Evolutionary conservation across 35 echinoderm and acorn worm species (phyloP), one percentile per base, ranked within the genome.

Genomic region (Acanthaster planci): DNA sequence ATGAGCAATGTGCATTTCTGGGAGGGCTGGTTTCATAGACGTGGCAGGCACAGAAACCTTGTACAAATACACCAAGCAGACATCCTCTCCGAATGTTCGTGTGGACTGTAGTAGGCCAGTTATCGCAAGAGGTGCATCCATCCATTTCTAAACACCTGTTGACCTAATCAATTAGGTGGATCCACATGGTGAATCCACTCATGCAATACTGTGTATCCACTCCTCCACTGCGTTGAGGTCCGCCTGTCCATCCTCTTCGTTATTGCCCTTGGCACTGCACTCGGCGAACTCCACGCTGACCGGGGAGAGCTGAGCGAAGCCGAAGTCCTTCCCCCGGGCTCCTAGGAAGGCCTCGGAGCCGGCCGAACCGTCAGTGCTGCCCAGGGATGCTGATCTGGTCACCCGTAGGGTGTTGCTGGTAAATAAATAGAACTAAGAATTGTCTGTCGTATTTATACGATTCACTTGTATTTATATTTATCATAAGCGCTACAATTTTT

Each of bases 231-330:
- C 27, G 3, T 42, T 37, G 31, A 88, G 68, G n/a, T 88, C 90
- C 14, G 42, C 44, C 38, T 55, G 23, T 2, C 52, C 85, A 21
- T 87, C 90, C 9, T 84, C 90, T 14, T 72, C 64, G 34, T 34
- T 72, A 1, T 64, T 31, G 2, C 79, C 80, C 56, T 88, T 88
- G 17, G 86, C 55, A 18, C 80, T 82, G 52, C 90, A 92, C 51
- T 92, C 85, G 2, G 78, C 47, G 67, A 92, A 92, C 51, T 92
- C 85, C 21, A 92, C 80, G n/a, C 78, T 84, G 38, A 92, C 57
- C 0, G 85, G 79, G 36, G 85, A 87, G 79, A 92, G 42, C 7
- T 92, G 90, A 15, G 85, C 38, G 32, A 92, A 92, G 58, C 87
- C 78, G 83, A 92, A 92, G 22, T 77, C 78, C 60, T 92, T 92